phyloP scores from a whole-genome alignment of 2,797 vertebrate genomes.

The Thripadectes ignobilis region DNA sequence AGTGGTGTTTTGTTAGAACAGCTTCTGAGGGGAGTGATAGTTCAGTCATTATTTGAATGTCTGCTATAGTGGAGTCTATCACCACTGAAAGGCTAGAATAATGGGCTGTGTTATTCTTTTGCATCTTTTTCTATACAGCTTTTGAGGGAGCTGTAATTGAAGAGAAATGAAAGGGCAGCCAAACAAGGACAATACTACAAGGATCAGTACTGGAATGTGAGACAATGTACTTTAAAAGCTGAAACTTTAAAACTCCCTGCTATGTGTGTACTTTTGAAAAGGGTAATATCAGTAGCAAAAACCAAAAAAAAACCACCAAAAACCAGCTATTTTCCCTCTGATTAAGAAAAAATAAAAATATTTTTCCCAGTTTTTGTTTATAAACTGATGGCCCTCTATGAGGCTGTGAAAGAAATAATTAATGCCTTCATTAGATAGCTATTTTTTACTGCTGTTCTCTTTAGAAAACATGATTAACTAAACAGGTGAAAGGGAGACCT shows the following conservation, averaged over 20 bases:
- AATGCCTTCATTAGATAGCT: not conserved
- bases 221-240: conserved; percentile 41
- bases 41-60: conserved; percentile 32
- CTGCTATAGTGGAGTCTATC: conserved; percentile 40
- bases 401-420: conserved; percentile 22
- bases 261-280: not conserved
- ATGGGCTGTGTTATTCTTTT: conserved; percentile 61
- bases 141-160: conserved; percentile 59
- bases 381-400: conserved; percentile 21
- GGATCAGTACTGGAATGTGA: conserved; percentile 52
- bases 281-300: not conserved
- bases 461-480: conserved; percentile 23
- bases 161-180: conserved; percentile 59
- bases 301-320: not conserved
- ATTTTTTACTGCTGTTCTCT: conserved; percentile 32
- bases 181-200: conserved; percentile 55
- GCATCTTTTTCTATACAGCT: conserved; percentile 58
- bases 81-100: conserved; percentile 52
- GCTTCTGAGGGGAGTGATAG: conserved; percentile 18
- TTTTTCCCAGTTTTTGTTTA: not conserved
- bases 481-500: not conserved
- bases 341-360: conserved; percentile 14
- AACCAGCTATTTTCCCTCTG: not conserved
- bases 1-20: conserved; percentile 5
- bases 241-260: conserved; percentile 43